A percentile compares a stretch with the other conserved stretches of the same genome.
Conservation (phyloP, 2,888 invertebrate genomes). For the Eupithecia centaureata region DNA sequence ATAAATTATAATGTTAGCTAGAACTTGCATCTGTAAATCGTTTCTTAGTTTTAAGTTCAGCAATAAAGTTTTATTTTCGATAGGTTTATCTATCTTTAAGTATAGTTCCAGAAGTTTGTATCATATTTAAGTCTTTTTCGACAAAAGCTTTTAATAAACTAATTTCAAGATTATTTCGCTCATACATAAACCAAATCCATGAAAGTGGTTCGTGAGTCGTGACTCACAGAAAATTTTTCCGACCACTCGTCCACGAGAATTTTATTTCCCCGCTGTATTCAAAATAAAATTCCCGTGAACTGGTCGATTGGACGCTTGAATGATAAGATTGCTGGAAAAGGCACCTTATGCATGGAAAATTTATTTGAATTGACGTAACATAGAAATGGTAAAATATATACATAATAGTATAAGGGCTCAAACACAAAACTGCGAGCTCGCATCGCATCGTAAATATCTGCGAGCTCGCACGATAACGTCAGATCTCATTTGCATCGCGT, state of each 20-base stretch:
- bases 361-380: background rate
- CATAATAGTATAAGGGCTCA: too few relatives aligned
- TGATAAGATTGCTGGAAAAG: slow-evolving; percentile 10
- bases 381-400: background rate
- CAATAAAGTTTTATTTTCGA: too few relatives aligned
- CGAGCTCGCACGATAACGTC: too few relatives aligned
- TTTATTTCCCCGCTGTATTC: slow-evolving; percentile 8
- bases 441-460: too few relatives aligned
- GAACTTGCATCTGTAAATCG: too few relatives aligned
- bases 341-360: background rate
- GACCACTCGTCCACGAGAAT: background rate
- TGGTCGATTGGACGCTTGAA: slow-evolving; percentile 18
- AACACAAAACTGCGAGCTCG: too few relatives aligned
- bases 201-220: slow-evolving; percentile 3
- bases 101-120: background rate
- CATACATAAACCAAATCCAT: slow-evolving; percentile 5
- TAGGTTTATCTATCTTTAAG: too few relatives aligned
- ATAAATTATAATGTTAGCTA: too few relatives aligned
- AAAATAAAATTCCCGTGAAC: slow-evolving; percentile 22
- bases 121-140: background rate
- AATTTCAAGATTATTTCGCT: background rate
- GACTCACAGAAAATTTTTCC: too few relatives aligned
- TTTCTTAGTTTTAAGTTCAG: too few relatives aligned
- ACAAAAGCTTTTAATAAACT: background rate
- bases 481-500: too few relatives aligned